Conservation (phyloP, 2,113 vertebrate genomes). For the Chroicocephalus ridibundus region DNA sequence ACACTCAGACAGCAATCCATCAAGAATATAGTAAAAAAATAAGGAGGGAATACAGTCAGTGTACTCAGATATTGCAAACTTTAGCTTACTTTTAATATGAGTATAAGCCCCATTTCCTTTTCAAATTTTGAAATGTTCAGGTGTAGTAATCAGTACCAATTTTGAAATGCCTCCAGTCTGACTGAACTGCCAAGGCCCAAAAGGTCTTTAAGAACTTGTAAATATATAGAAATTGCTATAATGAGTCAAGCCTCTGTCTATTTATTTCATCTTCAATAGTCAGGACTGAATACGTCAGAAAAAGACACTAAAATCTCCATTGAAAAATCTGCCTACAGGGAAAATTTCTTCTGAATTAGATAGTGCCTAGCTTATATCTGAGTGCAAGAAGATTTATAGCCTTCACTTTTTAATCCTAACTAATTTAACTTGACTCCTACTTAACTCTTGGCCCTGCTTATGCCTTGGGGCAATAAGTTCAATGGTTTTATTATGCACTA, state of each 20-base stretch:
- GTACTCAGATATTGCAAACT: not conserved
- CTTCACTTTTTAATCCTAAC: not conserved
- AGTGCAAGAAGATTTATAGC: constrained; percentile 15
- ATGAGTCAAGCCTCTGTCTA: not conserved
- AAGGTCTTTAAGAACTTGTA: not conserved
- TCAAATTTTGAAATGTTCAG: not conserved
- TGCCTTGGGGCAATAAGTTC: not conserved
- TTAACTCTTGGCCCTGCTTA: not conserved
- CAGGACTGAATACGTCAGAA: not conserved
- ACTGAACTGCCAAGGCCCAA: not conserved
- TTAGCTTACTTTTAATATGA: not conserved
- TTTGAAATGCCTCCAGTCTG: not conserved
- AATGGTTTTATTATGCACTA: not conserved
- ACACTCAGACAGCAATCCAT: not conserved
- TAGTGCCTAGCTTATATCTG: not conserved
- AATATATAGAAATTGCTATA: not conserved
- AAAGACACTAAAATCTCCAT: not conserved
- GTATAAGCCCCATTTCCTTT: not conserved
- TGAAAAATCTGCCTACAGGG: not conserved
- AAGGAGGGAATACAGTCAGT: not conserved
- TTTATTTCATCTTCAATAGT: not conserved
- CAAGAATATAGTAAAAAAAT: not conserved
- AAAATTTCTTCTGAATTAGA: constrained; percentile 21
- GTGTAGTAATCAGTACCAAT: not conserved
- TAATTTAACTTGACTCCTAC: not conserved